These are phyloP conservation scores for Argopecten irradians DNA, from an alignment of 1,140 invertebrate species.

Conservation along the genomic window DNA sequence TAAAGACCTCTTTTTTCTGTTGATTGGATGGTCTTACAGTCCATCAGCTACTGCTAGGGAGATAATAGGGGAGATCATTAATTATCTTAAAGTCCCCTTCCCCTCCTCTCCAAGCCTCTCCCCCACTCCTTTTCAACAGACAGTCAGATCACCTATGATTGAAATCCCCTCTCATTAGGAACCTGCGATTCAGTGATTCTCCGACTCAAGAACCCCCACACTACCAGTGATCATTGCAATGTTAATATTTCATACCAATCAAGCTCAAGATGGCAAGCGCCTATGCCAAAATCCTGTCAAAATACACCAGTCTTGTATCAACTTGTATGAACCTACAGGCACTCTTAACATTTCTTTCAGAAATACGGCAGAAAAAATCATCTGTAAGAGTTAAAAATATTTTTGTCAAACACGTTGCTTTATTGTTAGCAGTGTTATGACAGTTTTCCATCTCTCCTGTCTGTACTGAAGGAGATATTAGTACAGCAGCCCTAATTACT, in stretches of 20 bases:
- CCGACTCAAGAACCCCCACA: background rate
- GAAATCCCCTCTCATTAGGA: background rate
- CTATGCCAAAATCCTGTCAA: background rate
- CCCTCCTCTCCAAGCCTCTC: background rate
- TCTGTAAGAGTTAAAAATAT: background rate
- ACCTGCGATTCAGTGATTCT: background rate
- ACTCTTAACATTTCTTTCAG: background rate
- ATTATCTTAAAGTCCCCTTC: background rate
- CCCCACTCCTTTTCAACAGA: background rate
- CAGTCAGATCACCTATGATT: background rate
- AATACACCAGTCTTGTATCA: background rate
- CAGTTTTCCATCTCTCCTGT: background rate
- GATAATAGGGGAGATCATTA: background rate
- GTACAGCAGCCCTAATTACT: background rate
- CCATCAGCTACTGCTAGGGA: background rate
- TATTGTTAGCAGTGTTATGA: background rate
- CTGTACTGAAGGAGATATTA: background rate
- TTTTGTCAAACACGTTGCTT: background rate
- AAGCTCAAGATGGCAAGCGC: background rate
- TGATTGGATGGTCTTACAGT: too few species aligned
- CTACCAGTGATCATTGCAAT: background rate
- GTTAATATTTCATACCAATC: slow-evolving; percentile 1
- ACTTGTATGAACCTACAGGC: background rate
- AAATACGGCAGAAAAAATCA: background rate
- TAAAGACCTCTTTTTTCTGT: too few species aligned